Conservation (phyloP, 2,113 vertebrate genomes). For the Anarhynchus alexandrinus region DNA sequence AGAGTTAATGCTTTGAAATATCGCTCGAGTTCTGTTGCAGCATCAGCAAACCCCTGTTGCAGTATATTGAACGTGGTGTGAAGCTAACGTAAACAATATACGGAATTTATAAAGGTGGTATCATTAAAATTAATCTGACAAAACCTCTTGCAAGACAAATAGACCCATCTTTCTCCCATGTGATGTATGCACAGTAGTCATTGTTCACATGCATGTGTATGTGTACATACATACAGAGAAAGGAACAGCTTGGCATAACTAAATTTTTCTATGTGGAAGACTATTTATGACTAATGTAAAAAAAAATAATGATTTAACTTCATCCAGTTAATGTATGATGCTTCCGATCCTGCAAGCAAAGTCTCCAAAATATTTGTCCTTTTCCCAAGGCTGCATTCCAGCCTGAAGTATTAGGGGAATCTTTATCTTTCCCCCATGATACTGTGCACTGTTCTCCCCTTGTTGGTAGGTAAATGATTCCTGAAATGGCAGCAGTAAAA, state of each 20-base stretch:
- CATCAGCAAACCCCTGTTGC: not conserved
- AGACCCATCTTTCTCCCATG: not conserved
- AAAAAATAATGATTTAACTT: not conserved
- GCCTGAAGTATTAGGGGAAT: not conserved
- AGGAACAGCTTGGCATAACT: not conserved
- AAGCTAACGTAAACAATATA: not conserved
- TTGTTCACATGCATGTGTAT: not conserved
- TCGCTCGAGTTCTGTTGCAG: not conserved
- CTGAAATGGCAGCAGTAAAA: not conserved
- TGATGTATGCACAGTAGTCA: not conserved
- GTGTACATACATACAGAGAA: not conserved
- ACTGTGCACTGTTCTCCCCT: not conserved
- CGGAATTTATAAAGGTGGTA: not conserved
- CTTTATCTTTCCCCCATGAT: not conserved
- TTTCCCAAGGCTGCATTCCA: not conserved
- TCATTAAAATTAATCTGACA: not conserved
- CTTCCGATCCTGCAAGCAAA: not conserved
- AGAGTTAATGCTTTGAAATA: not conserved
- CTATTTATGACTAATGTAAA: not conserved
- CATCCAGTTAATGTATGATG: not conserved
- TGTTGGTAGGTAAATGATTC: not conserved
- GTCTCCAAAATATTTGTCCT: not conserved
- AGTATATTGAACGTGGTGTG: not conserved
- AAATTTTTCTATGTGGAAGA: not conserved
- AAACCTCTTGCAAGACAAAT: not conserved